Conservation (phyloP, 2,113 vertebrate genomes). For the Hirundichthys speculiger region DNA sequence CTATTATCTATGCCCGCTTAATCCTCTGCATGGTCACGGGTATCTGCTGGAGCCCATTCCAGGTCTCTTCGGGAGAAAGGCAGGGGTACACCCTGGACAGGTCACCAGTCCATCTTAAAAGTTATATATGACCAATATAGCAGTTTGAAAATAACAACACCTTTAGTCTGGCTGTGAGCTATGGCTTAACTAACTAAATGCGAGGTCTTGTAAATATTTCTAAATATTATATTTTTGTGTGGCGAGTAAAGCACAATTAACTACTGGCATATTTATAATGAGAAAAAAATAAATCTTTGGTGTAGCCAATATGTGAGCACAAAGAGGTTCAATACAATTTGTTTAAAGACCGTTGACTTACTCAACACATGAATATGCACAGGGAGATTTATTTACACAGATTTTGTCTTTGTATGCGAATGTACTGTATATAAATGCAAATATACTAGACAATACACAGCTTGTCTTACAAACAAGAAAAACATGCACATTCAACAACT, state of each 20-base stretch:
- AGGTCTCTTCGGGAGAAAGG: too few relatives aligned
- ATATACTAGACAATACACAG: neutral
- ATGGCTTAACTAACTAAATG: neutral
- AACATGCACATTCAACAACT: conserved; percentile 7
- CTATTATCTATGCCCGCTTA: too few relatives aligned
- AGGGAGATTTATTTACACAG: neutral
- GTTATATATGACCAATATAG: too few relatives aligned
- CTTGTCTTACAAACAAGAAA: conserved; percentile 3
- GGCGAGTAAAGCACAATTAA: too few relatives aligned
- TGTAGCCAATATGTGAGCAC: neutral
- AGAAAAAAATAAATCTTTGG: neutral
- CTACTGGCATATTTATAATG: too few relatives aligned
- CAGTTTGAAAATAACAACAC: neutral
- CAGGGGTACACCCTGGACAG: too few relatives aligned
- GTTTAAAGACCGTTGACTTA: conserved; percentile 1
- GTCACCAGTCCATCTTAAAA: too few relatives aligned
- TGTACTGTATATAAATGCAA: conserved; percentile 16
- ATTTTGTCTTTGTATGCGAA: neutral
- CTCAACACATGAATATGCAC: neutral
- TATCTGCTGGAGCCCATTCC: too few relatives aligned
- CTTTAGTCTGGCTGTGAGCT: neutral
- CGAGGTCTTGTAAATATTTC: neutral
- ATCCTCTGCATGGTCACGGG: too few relatives aligned
- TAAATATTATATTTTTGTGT: neutral
- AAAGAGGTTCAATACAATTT: neutral